Base-by-base conservation (phyloP, 2,797 vertebrate species). In the Sparidentex hasta region DNA sequence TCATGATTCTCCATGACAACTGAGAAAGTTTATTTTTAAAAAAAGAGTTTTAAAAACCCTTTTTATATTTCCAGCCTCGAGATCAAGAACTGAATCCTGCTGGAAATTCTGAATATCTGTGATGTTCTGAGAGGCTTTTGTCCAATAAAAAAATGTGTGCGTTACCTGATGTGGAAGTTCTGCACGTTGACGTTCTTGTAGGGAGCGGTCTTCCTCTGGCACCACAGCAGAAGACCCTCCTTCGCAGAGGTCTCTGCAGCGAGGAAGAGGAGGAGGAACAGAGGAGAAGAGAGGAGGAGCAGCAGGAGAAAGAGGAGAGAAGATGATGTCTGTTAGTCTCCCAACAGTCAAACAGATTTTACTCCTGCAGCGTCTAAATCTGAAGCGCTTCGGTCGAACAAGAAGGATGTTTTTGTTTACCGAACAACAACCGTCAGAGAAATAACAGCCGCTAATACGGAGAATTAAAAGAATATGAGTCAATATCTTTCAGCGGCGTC, bases 131-230 rank as follows among this genome's bases (percentile, higher is more conserved):
- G 18, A 21, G 62, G 18, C 9, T 44, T 33, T 18, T 9, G 1
- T 18, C 11, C 48, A 48, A 44, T 21, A 66, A 50, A 14, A 58
- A 52, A 41, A 25, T 16, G 23, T 21, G 18, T 62, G 33, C 17
- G 56, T 85, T 82, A 97, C 98, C 97, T 98, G 86, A 98, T 99
- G 91, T 99, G 98, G 96, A 99, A 99, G 95, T 99, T 99, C 94
- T 98, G 97, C 65, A 99, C 97, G 0, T 99, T 99, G 91, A 99
- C 98, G 0, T 99, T 99, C 93, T 98, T 99, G 91, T 99, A 98
- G 0, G 97, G 98, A 1, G 98, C 98, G 0, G 97, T 99, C 89
- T 99, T 99, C 84, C 97, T 95, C 96, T 99, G 98, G 87, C 98
- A 99, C 98, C 97, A 99, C 46, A 99, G 87, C 17, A 99, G 93